Percentiles rank a stretch among this genome's conserved stretches.
Evolutionary conservation across 2,888 invertebrate species (phyloP).

Genomic region (Pachliopta kotzebuea): DNA sequence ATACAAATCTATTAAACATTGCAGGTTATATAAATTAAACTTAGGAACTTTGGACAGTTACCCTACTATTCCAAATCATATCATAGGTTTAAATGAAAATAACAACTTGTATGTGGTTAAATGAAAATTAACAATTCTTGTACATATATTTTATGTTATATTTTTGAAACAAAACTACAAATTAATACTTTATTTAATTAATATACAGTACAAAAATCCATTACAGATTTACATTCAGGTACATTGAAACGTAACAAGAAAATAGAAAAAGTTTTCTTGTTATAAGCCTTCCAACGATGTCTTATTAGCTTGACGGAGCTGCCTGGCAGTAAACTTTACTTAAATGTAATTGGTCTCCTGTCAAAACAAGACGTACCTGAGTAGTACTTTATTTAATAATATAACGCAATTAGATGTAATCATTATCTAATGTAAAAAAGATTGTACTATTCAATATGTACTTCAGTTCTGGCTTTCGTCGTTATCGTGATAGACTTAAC

Average conservation of each 20-base stretch:
- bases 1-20: not conserved
- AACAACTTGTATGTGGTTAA: no score
- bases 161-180: no score
- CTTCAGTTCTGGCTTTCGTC: no score
- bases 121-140: no score
- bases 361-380: not conserved
- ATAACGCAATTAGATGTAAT: not conserved
- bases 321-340: not conserved
- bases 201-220: no score
- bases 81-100: no score
- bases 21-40: not conserved
- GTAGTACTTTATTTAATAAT: not conserved
- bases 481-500: no score
- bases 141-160: no score
- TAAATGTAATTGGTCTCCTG: not conserved
- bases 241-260: conserved; percentile 1
- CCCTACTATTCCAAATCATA: no score
- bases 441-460: not conserved
- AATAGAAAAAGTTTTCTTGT: conserved; percentile 10
- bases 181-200: no score
- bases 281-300: not conserved
- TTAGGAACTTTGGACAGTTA: no score
- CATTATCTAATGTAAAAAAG: not conserved
- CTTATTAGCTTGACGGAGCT: not conserved
- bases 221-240: not conserved